Base-by-base conservation (phyloP, 2,113 vertebrate species). In the Melierax canorus region DNA sequence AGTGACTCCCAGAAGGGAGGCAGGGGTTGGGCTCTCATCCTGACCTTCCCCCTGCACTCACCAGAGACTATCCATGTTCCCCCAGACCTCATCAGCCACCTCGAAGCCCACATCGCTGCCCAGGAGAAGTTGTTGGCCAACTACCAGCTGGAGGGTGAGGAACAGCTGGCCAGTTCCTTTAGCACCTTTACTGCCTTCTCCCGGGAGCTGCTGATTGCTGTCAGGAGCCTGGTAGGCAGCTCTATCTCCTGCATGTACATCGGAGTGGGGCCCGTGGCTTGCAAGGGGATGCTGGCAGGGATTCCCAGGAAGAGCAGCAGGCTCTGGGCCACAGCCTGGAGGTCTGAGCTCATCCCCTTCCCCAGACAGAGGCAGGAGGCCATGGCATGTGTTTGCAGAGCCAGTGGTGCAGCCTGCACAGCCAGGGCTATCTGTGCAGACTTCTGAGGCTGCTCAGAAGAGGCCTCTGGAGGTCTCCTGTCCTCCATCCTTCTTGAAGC, bases 71-170 rank as follows among this genome's bases (percentile, higher is more conserved):
- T 62, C 30, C 74, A 41, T 67, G 12, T 79, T n/a, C 51, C 64
- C 82, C 16, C 55, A 98, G 98, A 98, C 36, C 97, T 98, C 74
- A 94, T 98, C 66, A 96, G 94, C 48, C 96, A 98, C 74, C 94
- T 98, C 8, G 97, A 98, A 88, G 74, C 95, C 66, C 97, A 97
- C 88, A 97, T 98, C 30, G 79, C 86, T 67, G 96, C 97, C 18
- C 95, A 98, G 97, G 98, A 98, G 94, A 98, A 95, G 67, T 94
- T 98, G 80, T 98, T 97, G 36, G 93, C 88, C 53, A 98, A 97
- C 88, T 98, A 97, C 90, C 91, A 64, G 50, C 97, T 87, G 67
- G 98, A 96, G 24, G 97, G 97, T 18, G 98, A 98, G 41, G 92
- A 97, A 91, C 97, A 97, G 58, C 79, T 98, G 86, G 97, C 97